phyloP scores from a whole-genome alignment of 2,113 vertebrate genomes.

The Macaca fascicularis region T2T-MFA8v1.1 NC_088380.1:80136501-80137000 shows the following conservation, averaged over 20 bases:
- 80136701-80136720: background rate
- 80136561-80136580: background rate
- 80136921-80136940: background rate
- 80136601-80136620: conserved; percentile 16
- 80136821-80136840: background rate
- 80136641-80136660: background rate
- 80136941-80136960: background rate
- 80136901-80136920: background rate
- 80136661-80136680: background rate
- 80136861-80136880: background rate
- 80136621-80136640: background rate
- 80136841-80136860: background rate
- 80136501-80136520: background rate
- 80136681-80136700: background rate
- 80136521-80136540: background rate
- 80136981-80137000: background rate
- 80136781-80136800: background rate
- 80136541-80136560: background rate
- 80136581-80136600: background rate
- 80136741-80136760: background rate
- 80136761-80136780: background rate
- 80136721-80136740: background rate
- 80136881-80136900: too few relatives aligned
- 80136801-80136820: background rate
- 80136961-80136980: background rate